Base-by-base conservation (phyloP, 2,888 invertebrate genomes). In the Ormyrus nitidulus region DNA sequence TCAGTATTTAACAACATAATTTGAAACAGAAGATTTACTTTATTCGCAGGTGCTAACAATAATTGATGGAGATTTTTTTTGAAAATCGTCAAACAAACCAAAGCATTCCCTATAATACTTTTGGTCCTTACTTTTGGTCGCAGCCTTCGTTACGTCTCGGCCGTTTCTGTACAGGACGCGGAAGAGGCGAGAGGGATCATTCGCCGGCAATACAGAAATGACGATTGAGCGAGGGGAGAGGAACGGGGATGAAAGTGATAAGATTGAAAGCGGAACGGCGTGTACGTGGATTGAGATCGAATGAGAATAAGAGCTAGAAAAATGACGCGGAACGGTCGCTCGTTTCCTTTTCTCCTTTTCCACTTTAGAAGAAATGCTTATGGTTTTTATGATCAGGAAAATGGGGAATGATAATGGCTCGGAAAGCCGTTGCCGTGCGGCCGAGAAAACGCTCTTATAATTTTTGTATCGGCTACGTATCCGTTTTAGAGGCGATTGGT, bases 271-370 rank as follows among this genome's bases (percentile, higher is more conserved):
- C 44, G n/a, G 11, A 13, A 72, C 51, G 75, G 49, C 19, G 48
- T 19, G 58, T 77, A 65, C 77, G 58, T 77, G 65, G 11, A 71
- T 65, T 58, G 70, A 64, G 75, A 66, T 66, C 66, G 34, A 77
- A 77, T 54, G 62, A 64, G 62, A 56, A 77, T 70, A 70, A 58
- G n/a, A 74, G 56, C 13, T 11, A 34, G 56, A 65, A 19, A 64
- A 74, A 58, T 65, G 74, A 65, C 54, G 46, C 46, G 58, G n/a
- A 74, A 49, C 34, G 44, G 71, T 65, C 6, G 6, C 56, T 51
- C 66, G 53, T 66, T 68, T 66, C 49, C 44, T 54, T 54, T 74
- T n/a, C 51, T 66, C 51, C 49, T 19, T 46, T 54, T 69, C 69
- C 48, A 11, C 9, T 68, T 19, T 61, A 44, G 54, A 6, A 9